Conservation (phyloP, 2,113 vertebrate species). For the Trachemys scripta region DNA sequence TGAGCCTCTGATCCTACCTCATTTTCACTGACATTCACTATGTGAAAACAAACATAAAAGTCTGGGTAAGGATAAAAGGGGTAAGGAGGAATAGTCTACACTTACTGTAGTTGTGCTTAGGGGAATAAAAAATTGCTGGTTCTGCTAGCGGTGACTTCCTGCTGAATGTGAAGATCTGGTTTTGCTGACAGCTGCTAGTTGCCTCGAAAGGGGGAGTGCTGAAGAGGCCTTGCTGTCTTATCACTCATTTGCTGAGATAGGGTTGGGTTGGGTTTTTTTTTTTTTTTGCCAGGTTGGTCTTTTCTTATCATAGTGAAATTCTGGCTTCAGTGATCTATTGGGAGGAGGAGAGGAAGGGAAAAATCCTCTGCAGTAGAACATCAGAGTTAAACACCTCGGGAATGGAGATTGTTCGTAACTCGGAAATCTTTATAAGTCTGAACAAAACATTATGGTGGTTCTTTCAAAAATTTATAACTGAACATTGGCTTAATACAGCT, state of each 20-base stretch:
- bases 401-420: too few relatives aligned
- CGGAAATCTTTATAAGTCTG: too few relatives aligned
- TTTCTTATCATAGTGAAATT: accelerated
- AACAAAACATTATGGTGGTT: too few relatives aligned
- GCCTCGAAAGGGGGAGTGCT: neutral
- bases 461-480: too few relatives aligned
- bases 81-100: neutral
- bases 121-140: neutral
- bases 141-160: neutral
- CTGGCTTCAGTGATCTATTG: neutral
- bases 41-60: too few relatives aligned
- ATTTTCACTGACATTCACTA: too few relatives aligned
- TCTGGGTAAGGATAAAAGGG: too few relatives aligned
- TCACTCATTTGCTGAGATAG: neutral
- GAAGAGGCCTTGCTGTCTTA: neutral
- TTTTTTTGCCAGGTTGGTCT: neutral
- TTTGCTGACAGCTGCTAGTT: neutral
- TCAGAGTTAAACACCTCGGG: too few relatives aligned
- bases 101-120: neutral
- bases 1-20: too few relatives aligned
- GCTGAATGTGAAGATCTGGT: neutral
- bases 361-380: too few relatives aligned
- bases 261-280: neutral
- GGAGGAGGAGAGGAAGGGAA: neutral
- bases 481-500: too few relatives aligned